A percentile compares a stretch with the other conserved stretches of the same genome.
Evolutionary conservation across 2,797 vertebrate genomes (phyloP).

Genomic region (Sebastes baramenuke): DNA sequence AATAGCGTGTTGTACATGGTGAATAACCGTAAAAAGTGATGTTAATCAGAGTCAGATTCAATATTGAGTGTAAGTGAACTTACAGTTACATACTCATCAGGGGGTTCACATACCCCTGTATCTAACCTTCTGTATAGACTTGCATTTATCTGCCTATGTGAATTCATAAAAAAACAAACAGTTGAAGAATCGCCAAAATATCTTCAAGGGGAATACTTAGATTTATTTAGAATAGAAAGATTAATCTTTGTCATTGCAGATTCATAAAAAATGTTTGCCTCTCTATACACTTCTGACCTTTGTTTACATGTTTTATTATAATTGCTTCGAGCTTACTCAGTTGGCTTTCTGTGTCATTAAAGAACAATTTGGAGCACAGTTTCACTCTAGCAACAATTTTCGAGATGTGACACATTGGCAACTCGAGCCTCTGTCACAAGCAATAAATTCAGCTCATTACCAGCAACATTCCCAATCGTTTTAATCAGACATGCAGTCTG

Average conservation of each 20-base stretch:
- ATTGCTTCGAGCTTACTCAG: background rate
- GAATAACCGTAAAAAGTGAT: no score
- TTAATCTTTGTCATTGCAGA: background rate
- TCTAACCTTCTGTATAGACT: background rate
- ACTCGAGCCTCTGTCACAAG: background rate
- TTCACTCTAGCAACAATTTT: background rate
- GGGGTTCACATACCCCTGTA: background rate
- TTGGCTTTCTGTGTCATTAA: constrained; percentile 15
- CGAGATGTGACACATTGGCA: background rate
- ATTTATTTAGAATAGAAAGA: background rate
- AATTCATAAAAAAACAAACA: background rate
- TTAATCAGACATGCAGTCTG: constrained; percentile 13
- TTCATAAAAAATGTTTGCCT: background rate
- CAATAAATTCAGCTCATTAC: constrained; percentile 38
- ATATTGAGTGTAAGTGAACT: background rate
- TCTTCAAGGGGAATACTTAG: background rate
- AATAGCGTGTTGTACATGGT: no score
- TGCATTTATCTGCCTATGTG: background rate
- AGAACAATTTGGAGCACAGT: background rate
- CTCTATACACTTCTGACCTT: background rate
- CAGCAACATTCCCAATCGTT: background rate
- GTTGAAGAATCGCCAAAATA: no score
- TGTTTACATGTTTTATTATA: background rate
- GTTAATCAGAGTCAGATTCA: background rate
- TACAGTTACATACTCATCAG: constrained; percentile 17